A percentile compares a stretch with the other conserved stretches of the same genome.
These are phyloP conservation scores for Leucopternis melanops DNA, from an alignment of 2,113 vertebrate species.

Conservation along the genomic window DNA sequence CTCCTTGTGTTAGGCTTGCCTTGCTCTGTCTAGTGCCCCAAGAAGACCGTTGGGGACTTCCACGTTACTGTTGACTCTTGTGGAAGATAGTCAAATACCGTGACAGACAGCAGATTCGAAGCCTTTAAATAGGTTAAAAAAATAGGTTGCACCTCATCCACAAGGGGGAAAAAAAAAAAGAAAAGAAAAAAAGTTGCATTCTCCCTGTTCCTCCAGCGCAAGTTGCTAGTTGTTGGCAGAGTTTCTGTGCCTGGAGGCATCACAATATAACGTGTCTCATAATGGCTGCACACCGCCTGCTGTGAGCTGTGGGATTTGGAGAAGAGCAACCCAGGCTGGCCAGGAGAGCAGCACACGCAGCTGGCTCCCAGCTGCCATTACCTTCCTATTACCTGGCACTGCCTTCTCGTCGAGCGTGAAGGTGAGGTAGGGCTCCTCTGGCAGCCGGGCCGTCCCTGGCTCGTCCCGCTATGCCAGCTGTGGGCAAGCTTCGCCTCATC, in stretches of 20 bases:
- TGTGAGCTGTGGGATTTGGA: slow-evolving; percentile 20
- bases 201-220: not conserved
- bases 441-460: not conserved
- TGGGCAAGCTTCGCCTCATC: not conserved
- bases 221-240: not conserved
- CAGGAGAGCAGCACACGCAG: not conserved
- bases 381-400: not conserved
- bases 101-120: not conserved
- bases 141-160: slow-evolving; percentile 20
- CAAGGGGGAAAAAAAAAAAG: not conserved
- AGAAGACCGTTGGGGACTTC: not conserved
- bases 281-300: slow-evolving; percentile 7
- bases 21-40: not conserved
- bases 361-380: not conserved
- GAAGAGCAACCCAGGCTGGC: not conserved
- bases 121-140: slow-evolving; percentile 35
- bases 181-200: not conserved
- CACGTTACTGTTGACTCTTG: not conserved
- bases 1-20: not conserved
- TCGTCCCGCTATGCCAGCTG: fast-evolving
- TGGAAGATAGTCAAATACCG: not conserved
- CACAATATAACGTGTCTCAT: not conserved
- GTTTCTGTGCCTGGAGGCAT: not conserved
- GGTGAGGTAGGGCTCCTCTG: not conserved
- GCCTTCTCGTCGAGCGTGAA: not conserved